Conservation (phyloP, 2,888 invertebrate species). For the Octodonta nipae region DNA sequence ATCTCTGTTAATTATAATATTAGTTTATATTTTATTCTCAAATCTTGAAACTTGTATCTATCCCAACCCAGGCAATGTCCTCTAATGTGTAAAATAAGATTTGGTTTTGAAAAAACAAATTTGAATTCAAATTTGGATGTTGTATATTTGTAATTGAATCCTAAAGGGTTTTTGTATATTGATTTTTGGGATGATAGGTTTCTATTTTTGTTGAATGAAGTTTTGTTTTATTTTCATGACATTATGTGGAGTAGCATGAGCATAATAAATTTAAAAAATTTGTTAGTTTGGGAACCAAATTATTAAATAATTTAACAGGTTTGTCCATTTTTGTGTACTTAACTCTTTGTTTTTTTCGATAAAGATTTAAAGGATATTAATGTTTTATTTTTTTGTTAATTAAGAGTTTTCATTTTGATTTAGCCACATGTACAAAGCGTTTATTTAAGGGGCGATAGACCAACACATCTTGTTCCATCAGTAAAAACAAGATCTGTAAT, state of each 20-base stretch:
- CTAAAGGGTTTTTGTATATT: too few species aligned
- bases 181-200: too few species aligned
- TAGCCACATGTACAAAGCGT: not conserved
- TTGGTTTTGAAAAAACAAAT: conserved; percentile 1
- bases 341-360: not conserved
- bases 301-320: too few species aligned
- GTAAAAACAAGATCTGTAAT: conserved; percentile 5
- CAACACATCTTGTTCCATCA: not conserved
- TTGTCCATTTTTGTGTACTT: not conserved
- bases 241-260: too few species aligned
- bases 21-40: conserved; percentile 9
- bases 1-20: conserved; percentile 20
- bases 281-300: not conserved
- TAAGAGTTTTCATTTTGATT: not conserved
- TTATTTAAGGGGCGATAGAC: not conserved
- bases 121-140: too few species aligned
- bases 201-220: too few species aligned
- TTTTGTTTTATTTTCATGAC: too few species aligned
- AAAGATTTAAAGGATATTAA: not conserved
- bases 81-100: conserved; percentile 1
- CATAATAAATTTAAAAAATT: too few species aligned
- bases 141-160: too few species aligned
- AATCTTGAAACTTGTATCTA: too few species aligned
- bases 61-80: too few species aligned
- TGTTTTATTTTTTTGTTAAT: not conserved